Evolutionary conservation across 2,797 vertebrate species (phyloP).

Genomic region (Leucoraja ocellata): DNA sequence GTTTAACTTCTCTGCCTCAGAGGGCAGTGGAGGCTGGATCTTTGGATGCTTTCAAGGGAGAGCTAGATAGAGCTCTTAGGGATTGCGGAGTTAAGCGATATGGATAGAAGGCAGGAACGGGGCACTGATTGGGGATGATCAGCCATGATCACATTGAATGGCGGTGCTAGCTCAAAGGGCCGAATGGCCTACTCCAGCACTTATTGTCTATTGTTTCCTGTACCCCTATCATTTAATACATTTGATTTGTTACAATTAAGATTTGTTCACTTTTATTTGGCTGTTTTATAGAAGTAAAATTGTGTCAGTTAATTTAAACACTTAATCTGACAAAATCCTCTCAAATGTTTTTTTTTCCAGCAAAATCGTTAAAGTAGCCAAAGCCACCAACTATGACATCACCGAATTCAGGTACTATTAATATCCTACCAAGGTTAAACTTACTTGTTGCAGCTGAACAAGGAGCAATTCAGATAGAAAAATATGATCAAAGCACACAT

Average conservation of each 20-base stretch:
- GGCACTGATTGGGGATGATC: no score
- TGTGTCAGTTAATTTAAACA: neutral
- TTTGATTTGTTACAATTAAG: neutral
- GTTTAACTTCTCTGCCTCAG: no score
- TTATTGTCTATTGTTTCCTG: neutral
- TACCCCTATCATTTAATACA: neutral
- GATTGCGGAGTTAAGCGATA: no score
- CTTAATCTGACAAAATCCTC: conserved; percentile 2
- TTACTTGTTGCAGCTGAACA: neutral
- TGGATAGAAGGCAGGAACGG: no score
- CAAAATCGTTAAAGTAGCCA: conserved; percentile 16
- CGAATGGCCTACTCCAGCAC: no score
- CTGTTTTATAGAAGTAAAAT: neutral
- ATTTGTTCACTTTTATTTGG: neutral
- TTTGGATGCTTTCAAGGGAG: no score
- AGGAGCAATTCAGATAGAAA: neutral
- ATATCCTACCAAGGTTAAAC: neutral
- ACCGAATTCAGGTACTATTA: conserved; percentile 10
- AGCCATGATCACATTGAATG: no score
- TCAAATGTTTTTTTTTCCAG: neutral
- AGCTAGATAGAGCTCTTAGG: no score
- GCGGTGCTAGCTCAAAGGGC: no score
- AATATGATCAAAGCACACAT: neutral
- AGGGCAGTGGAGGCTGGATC: no score
- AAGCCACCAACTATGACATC: conserved; percentile 22